Conservation (phyloP, 2,888 invertebrate genomes). For the Dicycla oo region DNA sequence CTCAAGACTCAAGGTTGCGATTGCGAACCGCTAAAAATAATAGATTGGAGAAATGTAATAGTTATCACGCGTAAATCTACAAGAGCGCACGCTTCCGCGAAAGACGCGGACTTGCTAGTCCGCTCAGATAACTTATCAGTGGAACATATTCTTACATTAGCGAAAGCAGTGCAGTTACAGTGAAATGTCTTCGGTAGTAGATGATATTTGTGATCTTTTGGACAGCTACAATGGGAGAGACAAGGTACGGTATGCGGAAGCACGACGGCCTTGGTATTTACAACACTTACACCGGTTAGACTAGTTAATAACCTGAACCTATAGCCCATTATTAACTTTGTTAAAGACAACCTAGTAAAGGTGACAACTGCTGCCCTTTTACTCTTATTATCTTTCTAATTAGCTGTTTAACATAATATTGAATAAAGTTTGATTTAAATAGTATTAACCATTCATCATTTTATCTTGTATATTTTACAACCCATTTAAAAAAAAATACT, state of each 20-base stretch:
- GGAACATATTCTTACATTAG: slow-evolving; percentile 31
- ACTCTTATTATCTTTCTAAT: slow-evolving; percentile 12
- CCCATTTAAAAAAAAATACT: not conserved
- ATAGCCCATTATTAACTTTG: slow-evolving; percentile 39
- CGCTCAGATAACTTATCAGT: slow-evolving; percentile 69
- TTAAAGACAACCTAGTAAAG: slow-evolving; percentile 5
- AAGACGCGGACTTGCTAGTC: slow-evolving; percentile 30
- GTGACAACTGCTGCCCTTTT: slow-evolving; percentile 35
- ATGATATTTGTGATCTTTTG: slow-evolving; percentile 93
- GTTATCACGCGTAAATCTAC: slow-evolving; percentile 75
- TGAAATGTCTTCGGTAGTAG: slow-evolving; percentile 82
- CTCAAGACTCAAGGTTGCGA: too few species aligned
- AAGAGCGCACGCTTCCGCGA: slow-evolving; percentile 68
- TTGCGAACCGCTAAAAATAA: slow-evolving; percentile 65
- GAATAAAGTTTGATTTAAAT: slow-evolving; percentile 4
- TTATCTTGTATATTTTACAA: not conserved
- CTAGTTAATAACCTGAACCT: slow-evolving; percentile 71
- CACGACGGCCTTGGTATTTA: slow-evolving; percentile 75
- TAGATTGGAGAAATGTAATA: slow-evolving; percentile 83
- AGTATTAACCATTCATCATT: not conserved
- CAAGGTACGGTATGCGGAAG: slow-evolving; percentile 91
- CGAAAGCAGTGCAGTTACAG: slow-evolving; percentile 34
- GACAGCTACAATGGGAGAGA: slow-evolving; percentile 96
- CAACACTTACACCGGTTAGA: slow-evolving; percentile 66
- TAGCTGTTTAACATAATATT: slow-evolving; percentile 13